Conservation (phyloP, 2,113 vertebrate species). For the Pachypanchax playfairii region DNA sequence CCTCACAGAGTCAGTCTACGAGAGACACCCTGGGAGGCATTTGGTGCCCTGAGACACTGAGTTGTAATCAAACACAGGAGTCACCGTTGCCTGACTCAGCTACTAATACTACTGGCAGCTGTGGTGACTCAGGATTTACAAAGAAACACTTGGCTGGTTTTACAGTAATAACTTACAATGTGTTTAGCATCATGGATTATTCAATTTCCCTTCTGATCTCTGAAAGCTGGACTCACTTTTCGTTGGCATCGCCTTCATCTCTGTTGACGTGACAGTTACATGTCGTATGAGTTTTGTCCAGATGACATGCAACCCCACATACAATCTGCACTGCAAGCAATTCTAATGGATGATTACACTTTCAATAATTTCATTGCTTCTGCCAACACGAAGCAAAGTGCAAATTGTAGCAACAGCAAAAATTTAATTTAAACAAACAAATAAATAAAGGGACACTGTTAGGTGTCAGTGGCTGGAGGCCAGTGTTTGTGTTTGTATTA, state of each 20-base stretch:
- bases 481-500: too few relatives aligned
- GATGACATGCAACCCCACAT: constrained; percentile 8
- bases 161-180: constrained; percentile 49
- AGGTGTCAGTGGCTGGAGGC: too few relatives aligned
- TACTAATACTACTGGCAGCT: constrained; percentile 53
- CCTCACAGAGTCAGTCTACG: constrained; percentile 46
- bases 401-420: background rate
- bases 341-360: background rate
- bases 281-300: constrained; percentile 3
- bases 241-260: constrained; percentile 9
- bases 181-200: constrained; percentile 10
- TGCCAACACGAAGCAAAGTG: background rate
- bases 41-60: constrained; percentile 40
- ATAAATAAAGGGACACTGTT: too few relatives aligned
- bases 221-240: constrained; percentile 24
- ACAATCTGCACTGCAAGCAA: background rate
- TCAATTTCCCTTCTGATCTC: constrained; percentile 14
- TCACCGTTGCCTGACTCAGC: constrained; percentile 60
- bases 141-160: constrained; percentile 39
- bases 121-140: constrained; percentile 62
- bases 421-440: background rate
- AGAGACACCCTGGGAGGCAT: constrained; percentile 66
- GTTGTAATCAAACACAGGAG: constrained; percentile 64
- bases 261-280: background rate
- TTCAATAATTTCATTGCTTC: background rate